Evolutionary conservation across 2,113 vertebrate species (phyloP).

Genomic region (Dromaius novaehollandiae): DNA sequence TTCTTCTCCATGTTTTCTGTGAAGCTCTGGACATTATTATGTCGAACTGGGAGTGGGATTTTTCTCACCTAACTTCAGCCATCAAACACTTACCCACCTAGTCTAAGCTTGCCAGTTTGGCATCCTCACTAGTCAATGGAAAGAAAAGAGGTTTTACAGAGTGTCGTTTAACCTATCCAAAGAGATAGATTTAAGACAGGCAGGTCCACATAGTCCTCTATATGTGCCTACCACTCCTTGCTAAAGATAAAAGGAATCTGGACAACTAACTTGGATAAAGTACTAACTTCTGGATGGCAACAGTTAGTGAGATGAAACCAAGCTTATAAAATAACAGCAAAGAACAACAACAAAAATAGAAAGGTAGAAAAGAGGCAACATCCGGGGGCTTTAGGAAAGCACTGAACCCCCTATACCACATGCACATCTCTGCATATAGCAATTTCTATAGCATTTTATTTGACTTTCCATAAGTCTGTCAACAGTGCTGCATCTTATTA

Average conservation of each 20-base stretch:
- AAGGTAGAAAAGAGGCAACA: background rate
- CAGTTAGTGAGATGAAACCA: background rate
- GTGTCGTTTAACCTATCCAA: background rate
- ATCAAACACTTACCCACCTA: background rate
- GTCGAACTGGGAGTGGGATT: background rate
- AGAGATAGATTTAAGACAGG: background rate
- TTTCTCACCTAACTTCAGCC: background rate
- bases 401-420: background rate
- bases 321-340: background rate
- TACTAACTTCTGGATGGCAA: background rate
- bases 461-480: conserved; percentile 10
- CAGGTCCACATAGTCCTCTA: background rate
- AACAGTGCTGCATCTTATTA: conserved; percentile 33
- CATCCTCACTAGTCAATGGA: background rate
- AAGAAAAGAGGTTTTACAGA: background rate
- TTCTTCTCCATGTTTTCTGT: background rate
- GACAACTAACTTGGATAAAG: background rate
- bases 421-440: background rate
- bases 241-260: background rate
- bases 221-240: background rate
- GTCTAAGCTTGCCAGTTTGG: background rate
- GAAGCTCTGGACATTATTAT: background rate
- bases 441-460: conserved; percentile 28
- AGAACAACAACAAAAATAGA: background rate
- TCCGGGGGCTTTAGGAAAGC: background rate